phyloP scores from a whole-genome alignment of 1,140 invertebrate genomes.

The Brachionus paranguensis region DNA sequence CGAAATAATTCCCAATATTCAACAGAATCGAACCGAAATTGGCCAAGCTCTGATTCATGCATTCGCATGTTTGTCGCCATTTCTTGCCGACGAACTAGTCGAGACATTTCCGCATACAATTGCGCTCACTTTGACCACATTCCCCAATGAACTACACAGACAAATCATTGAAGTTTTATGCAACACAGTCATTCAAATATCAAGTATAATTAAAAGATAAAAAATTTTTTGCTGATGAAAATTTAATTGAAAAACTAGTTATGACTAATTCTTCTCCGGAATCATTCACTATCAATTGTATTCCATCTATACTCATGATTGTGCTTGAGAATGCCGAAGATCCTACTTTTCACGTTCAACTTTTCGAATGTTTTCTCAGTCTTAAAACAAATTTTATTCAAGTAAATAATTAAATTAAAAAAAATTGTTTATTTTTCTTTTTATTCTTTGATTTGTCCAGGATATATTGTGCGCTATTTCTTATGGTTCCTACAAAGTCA shows the following conservation, averaged over 20 bases:
- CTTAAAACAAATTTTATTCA: conserved; percentile 34
- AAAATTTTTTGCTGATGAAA: neutral
- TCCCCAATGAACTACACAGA: conserved; percentile 82
- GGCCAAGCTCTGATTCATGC: conserved; percentile 78
- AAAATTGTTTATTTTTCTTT: too few relatives aligned
- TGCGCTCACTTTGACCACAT: conserved; percentile 81
- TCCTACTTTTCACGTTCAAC: conserved; percentile 52
- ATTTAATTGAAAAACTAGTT: neutral
- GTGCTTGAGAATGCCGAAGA: conserved; percentile 91
- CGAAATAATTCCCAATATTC: conserved; percentile 56
- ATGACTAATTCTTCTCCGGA: neutral
- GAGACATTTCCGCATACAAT: conserved; percentile 89
- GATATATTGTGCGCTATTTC: conserved; percentile 92
- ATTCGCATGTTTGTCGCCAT: conserved; percentile 83
- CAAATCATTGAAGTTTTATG: conserved; percentile 89
- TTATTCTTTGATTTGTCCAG: conserved; percentile 54
- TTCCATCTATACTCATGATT: conserved; percentile 91
- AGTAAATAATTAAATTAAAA: neutral
- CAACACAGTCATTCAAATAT: conserved; percentile 91
- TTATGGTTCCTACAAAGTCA: conserved; percentile 82
- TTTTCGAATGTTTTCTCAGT: conserved; percentile 23
- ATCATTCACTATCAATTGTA: conserved; percentile 75
- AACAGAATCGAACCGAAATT: conserved; percentile 50
- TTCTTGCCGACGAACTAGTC: conserved; percentile 88
- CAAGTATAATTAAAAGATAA: conserved; percentile 63